Evolutionary conservation across 2,113 vertebrate genomes (phyloP), one percentile per base, ranked within the genome.

Genomic region (Phodopus roborovskii): DNA sequence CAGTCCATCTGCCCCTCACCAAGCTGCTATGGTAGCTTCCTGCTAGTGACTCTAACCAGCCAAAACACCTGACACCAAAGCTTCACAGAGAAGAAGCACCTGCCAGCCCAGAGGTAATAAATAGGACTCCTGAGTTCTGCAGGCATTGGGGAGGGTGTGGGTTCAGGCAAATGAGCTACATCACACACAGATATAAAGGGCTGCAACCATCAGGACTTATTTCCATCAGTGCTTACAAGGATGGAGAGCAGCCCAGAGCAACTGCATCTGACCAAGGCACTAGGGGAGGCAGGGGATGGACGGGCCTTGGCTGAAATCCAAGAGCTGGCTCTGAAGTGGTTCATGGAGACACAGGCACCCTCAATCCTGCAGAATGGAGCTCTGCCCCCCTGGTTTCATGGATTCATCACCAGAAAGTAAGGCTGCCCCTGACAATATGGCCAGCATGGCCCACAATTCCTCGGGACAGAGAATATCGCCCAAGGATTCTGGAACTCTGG

Each of bases 321-420:
- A 75, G 98, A 99, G 3, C 96, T 99, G 97, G 96, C 98, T 5
- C 94, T 98, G 58, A 98, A 97, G 82, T 99, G 99, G 99, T 99
- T 99, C 95, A 98, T 98, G 24, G 99, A 99, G 87, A 99, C 98
- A 0, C 99, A 99, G 96, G 97, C 98, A 24, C 98, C 98, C 1
- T 92, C 98, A 73, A 98, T 99, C 36, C 96, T 98, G 73, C 98
- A 98, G 77, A 97, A 99, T 0, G 99, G 99, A 73, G 95, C 96
- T 58, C 98, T 99, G 84, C 99, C 99, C 2, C 92, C 97, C 10
- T 99, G 99, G 99, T 99, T 99, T 96, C 98, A 98, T 42, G 99
- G 99, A 62, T 99, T 99, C 96, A 98, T 99, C 96, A 98, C 98
- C 71, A 99, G 99, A 97, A 99, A 98, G 99, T 99, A 98, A 99